Percentiles rank a stretch among this genome's conserved stretches.
These are phyloP conservation scores for Delia radicum DNA, from an alignment of 1,140 invertebrate species.

Conservation along the genomic window DNA sequence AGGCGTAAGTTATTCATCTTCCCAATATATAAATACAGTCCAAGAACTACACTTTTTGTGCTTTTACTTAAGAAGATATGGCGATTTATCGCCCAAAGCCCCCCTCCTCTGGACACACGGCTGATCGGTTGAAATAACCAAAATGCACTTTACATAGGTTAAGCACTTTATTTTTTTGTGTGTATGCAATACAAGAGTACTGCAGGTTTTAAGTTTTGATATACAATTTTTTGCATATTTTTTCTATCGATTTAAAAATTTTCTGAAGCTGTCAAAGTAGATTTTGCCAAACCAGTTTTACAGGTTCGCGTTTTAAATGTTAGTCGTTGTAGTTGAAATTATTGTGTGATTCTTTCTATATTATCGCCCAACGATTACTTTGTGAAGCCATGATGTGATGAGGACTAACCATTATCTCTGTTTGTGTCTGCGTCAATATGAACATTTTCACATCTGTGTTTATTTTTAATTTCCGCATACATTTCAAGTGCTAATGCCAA, in stretches of 20 bases:
- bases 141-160: too few species aligned
- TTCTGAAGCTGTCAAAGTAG: neutral
- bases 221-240: neutral
- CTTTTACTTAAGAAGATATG: too few species aligned
- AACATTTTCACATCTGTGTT: slow-evolving; percentile 21
- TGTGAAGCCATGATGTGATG: neutral
- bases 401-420: neutral
- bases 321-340: neutral
- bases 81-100: too few species aligned
- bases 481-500: slow-evolving; percentile 14
- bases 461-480: slow-evolving; percentile 23
- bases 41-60: too few species aligned
- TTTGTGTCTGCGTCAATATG: neutral
- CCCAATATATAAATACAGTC: too few species aligned
- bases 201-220: neutral
- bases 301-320: neutral
- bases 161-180: neutral
- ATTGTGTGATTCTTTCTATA: neutral
- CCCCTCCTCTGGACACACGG: too few species aligned
- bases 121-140: too few species aligned
- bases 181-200: too few species aligned
- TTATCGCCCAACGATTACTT: neutral
- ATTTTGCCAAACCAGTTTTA: neutral
- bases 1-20: too few species aligned
- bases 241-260: neutral